phyloP scores from a whole-genome alignment of 2,797 vertebrate genomes.

The Triplophysa bombifrons region DNA sequence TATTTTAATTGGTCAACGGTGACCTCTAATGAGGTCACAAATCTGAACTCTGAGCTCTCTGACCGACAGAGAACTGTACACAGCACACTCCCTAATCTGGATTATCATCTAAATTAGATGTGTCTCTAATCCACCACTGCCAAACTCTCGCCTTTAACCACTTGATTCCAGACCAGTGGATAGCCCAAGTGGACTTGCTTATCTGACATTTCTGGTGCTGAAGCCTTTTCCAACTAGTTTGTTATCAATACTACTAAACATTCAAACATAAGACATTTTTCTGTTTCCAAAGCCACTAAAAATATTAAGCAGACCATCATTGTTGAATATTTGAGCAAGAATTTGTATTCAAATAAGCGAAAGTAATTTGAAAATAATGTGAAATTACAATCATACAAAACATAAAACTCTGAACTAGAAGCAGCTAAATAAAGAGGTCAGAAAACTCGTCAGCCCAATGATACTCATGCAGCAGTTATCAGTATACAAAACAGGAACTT shows the following conservation, averaged over 20 bases:
- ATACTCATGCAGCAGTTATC: not conserved
- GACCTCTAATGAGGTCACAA: slow-evolving; percentile 41
- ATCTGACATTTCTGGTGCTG: not conserved
- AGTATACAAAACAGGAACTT: not conserved
- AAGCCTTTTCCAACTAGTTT: not conserved
- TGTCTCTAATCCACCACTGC: slow-evolving; percentile 56
- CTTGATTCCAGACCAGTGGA: slow-evolving; percentile 14
- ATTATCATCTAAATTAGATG: slow-evolving; percentile 64
- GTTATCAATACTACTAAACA: not conserved
- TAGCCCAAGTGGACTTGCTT: not conserved
- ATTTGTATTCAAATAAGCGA: not conserved
- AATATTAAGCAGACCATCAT: not conserved
- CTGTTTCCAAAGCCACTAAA: not conserved
- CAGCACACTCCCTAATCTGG: slow-evolving; percentile 59
- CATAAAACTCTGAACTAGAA: not conserved
- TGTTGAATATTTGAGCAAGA: not conserved
- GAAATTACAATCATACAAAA: not conserved
- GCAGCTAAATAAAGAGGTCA: not conserved
- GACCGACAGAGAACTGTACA: slow-evolving; percentile 29
- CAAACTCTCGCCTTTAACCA: slow-evolving; percentile 43
- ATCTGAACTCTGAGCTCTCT: slow-evolving; percentile 50
- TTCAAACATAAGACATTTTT: not conserved
- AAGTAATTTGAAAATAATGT: no score
- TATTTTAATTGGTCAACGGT: not conserved
- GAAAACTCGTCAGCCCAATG: not conserved